A percentile compares a stretch with the other conserved stretches of the same genome.
Conservation (phyloP, 2,113 vertebrate genomes). For the Ciconia maguari region DNA sequence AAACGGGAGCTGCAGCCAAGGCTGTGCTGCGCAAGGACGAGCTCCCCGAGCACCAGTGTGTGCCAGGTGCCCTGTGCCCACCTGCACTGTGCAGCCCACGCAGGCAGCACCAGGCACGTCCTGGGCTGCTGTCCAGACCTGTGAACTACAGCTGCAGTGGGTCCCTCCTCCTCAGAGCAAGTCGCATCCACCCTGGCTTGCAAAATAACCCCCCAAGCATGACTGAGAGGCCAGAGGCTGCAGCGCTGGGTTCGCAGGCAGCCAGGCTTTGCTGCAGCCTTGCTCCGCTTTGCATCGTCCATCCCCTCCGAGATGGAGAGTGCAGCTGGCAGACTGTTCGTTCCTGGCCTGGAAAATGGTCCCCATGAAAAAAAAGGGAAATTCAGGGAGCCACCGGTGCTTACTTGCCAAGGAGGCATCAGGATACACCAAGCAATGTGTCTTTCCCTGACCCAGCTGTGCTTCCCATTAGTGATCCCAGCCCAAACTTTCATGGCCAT, state of each 20-base stretch:
- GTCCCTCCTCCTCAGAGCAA: not conserved
- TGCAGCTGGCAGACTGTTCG: accelerated
- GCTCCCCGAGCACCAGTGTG: accelerated
- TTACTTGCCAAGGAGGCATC: not conserved
- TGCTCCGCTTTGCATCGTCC: not conserved
- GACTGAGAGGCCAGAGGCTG: not conserved
- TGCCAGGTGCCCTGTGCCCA: not conserved
- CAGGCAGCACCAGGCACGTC: not conserved
- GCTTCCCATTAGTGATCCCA: not conserved
- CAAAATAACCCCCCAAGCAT: not conserved
- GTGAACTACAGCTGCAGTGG: not conserved
- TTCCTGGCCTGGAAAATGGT: not conserved
- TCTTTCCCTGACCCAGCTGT: not conserved
- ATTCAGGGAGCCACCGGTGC: not conserved
- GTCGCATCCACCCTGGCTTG: not conserved
- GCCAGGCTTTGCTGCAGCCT: not conserved
- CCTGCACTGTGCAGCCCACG: not conserved
- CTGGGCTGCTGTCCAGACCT: not conserved
- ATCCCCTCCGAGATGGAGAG: not conserved
- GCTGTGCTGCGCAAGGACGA: not conserved
- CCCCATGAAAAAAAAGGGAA: not conserved
- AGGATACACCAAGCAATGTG: accelerated
- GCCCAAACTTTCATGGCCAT: not conserved
- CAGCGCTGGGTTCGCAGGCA: not conserved
- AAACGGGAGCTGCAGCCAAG: not conserved